A percentile compares a stretch with the other conserved stretches of the same genome.
These are phyloP conservation scores for Heterodera filipjevi DNA, from an alignment of 2,888 invertebrate species.

Conservation along the genomic window DNA sequence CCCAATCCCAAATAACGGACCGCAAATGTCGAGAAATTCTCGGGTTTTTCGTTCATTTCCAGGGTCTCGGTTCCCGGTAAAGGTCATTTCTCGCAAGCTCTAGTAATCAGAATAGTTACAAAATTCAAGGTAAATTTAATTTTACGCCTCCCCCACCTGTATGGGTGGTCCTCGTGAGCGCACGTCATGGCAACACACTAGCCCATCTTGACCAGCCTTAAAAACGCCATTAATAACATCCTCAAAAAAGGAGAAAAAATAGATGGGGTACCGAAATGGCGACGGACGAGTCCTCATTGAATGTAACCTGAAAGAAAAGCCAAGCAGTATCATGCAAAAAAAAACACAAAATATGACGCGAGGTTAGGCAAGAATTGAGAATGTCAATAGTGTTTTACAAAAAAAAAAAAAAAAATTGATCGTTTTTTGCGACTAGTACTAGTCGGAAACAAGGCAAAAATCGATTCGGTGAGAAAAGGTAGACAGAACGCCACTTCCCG, in stretches of 20 bases:
- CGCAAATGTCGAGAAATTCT: too few relatives aligned
- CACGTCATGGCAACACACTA: slow-evolving; percentile 30
- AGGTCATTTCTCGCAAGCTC: too few relatives aligned
- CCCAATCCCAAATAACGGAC: too few relatives aligned
- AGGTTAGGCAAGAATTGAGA: too few relatives aligned
- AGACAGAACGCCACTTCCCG: too few relatives aligned
- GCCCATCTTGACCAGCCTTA: slow-evolving; percentile 25
- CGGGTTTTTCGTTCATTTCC: too few relatives aligned
- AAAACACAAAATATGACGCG: too few relatives aligned
- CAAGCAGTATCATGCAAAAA: too few relatives aligned
- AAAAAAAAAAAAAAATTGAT: too few relatives aligned
- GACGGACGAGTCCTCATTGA: slow-evolving; percentile 91
- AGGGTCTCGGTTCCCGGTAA: too few relatives aligned
- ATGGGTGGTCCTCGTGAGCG: slow-evolving; percentile 72
- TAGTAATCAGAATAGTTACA: neutral
- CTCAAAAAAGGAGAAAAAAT: neutral
- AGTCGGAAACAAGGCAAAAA: neutral
- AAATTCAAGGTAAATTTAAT: neutral
- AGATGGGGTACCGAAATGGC: slow-evolving; percentile 83
- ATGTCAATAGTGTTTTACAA: too few relatives aligned
- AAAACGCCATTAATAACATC: neutral
- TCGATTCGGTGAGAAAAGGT: too few relatives aligned
- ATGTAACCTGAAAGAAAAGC: slow-evolving; percentile 72
- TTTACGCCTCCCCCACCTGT: slow-evolving; percentile 70
- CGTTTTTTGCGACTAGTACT: neutral